These are phyloP conservation scores for Gadus chalcogrammus DNA, from an alignment of 2,113 vertebrate species.

Conservation along the genomic window DNA sequence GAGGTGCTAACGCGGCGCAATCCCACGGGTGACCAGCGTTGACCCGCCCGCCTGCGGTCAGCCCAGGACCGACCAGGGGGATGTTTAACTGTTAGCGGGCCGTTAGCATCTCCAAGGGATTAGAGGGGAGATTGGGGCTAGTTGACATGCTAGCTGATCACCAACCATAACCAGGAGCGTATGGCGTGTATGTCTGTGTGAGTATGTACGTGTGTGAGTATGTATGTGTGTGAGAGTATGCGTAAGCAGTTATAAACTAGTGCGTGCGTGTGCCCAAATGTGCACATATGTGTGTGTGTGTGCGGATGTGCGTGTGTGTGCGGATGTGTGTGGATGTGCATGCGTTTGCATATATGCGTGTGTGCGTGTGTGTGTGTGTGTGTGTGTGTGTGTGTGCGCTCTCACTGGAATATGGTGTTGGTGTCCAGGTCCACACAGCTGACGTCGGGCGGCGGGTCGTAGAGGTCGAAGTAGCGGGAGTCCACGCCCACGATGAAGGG, in stretches of 20 bases:
- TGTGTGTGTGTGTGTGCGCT: neutral
- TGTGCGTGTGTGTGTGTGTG: neutral
- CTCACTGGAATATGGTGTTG: constrained; percentile 98
- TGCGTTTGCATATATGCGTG: neutral
- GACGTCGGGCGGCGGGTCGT: constrained; percentile 93
- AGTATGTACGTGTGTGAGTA: neutral
- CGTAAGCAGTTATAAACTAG: too few relatives aligned
- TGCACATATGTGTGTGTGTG: neutral
- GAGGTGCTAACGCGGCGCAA: neutral
- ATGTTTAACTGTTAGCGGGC: too few relatives aligned
- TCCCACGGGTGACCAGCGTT: too few relatives aligned
- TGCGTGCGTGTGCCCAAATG: neutral
- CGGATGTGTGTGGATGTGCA: too few relatives aligned
- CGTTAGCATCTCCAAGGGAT: too few relatives aligned
- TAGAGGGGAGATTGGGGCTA: too few relatives aligned
- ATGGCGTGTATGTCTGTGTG: neutral
- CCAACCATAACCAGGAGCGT: neutral
- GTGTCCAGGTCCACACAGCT: constrained; percentile 98
- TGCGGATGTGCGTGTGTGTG: neutral
- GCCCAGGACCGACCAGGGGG: too few relatives aligned
- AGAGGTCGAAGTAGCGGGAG: constrained; percentile 97
- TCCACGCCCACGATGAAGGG: constrained; percentile 98
- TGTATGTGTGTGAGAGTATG: neutral
- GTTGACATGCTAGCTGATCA: too few relatives aligned
- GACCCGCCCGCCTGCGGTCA: too few relatives aligned